Conservation (phyloP, 2,888 invertebrate species). For the Agrotis puta region DNA sequence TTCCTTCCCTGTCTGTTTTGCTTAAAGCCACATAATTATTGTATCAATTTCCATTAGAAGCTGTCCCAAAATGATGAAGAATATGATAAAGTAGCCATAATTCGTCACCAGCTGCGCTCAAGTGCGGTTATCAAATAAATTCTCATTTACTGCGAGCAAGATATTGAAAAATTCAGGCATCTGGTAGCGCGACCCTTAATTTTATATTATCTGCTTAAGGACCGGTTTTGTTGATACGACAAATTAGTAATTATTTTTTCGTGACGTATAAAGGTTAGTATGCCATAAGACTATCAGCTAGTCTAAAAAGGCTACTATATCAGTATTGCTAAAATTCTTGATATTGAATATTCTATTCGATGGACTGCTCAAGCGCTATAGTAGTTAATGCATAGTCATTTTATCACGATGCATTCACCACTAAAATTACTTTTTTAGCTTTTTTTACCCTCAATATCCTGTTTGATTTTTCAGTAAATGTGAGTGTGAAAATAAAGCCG, state of each 20-base stretch:
- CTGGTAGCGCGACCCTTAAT: constrained; percentile 68
- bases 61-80: constrained; percentile 50
- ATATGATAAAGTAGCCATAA: constrained; percentile 64
- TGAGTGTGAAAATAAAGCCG: too few relatives aligned
- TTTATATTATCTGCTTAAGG: constrained; percentile 63
- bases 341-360: too few relatives aligned
- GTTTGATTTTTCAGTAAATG: too few relatives aligned
- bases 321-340: too few relatives aligned
- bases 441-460: too few relatives aligned
- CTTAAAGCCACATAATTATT: constrained; percentile 48
- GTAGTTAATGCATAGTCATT: too few relatives aligned
- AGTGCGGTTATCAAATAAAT: constrained; percentile 66
- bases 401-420: too few relatives aligned
- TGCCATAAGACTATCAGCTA: too few relatives aligned
- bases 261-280: background rate
- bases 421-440: too few relatives aligned
- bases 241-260: background rate
- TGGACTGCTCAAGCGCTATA: too few relatives aligned
- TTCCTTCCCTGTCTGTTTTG: constrained; percentile 3
- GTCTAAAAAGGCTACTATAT: too few relatives aligned
- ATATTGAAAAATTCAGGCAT: constrained; percentile 70
- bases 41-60: constrained; percentile 57
- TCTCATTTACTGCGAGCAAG: constrained; percentile 63
- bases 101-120: constrained; percentile 65
- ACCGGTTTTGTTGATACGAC: constrained; percentile 26